Evolutionary conservation across 2,797 vertebrate species (phyloP), one percentile per base, ranked within the genome.

Genomic region (Benthosema pterotum): DNA sequence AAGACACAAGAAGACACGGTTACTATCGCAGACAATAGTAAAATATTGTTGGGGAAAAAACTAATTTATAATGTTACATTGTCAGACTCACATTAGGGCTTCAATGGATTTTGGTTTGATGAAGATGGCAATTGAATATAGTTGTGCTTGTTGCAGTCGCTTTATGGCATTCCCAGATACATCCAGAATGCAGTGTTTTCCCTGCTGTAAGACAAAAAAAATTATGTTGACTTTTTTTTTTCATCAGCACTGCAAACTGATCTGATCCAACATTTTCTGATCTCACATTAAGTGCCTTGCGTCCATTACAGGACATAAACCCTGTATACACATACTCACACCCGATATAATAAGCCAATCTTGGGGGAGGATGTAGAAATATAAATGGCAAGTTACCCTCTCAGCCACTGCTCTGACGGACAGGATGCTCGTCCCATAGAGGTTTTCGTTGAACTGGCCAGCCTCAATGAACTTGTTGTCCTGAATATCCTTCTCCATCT

Each of bases 51-150:
- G 25, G 22, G 45, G n/a, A 46, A 46, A 46, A 4, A 16, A 38
- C 13, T 14, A 2, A 3, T 46, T 6, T n/a, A 18, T 11, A 11
- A 25, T 18, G 12, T 0, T 4, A 12, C 13, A 15, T 18, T 11
- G 32, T 48, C 38, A 17, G 4, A 95, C 97, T 95, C 90, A 99
- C 98, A 99, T 97, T 83, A 99, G 96, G 42, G 97, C 95, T 92
- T 99, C 97, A 53, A 98, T 93, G 69, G 98, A 99, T 95, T 97
- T 99, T 91, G 98, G 97, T 94, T 99, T 99, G 91, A 99, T 98
- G 94, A 99, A 99, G 92, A 99, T 95, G 86, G 98, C 96, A 68
- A 99, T 96, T 49, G 98, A 94, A 88, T 97, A 97, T 81, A 99
- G 96, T 92, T 98, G 96, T 94, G 97, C 95, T 95, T 98, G 96